Evolutionary conservation across 2,888 invertebrate species (phyloP), one percentile per base, ranked within the genome.

Genomic region (Melangyna quadrimaculata): DNA sequence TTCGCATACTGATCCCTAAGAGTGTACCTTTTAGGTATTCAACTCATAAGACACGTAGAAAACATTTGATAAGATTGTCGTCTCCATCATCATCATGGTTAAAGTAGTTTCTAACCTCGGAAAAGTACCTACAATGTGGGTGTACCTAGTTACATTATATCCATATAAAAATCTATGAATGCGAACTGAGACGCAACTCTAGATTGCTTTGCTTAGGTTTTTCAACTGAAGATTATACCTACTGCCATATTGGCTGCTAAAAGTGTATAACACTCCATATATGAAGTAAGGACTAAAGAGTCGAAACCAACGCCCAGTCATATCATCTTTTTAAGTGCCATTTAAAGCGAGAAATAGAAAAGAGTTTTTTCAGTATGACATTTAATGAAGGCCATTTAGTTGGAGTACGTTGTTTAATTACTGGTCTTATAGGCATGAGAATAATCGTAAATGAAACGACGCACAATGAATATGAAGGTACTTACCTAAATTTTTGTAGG

Each of bases 391-490:
- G 70, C 43, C 71, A 79, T 84, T 84, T 75, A 65, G 74, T 53
- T 75, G 57, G 74, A 84, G 83, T 84, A 79, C 74, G 74, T 79
- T 79, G 65, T 75, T 75, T 79, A 74, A 74, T 74, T 65, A 79
- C 63, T 59, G 57, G 22, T 69, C 72, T 78, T 29, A n/a, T n/a
- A 78, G 45, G 61, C 63, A 69, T 59, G 51, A 43, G 22, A 43
- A 22, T 51, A 40, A 70, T 17, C 63, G 70, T 40, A 10, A 10
- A n/a, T 27, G 3, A 43, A 43, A 9, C 8, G 43, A 43, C 27
- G 8, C 32, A 7, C 51, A 2, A 51, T 24, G 32, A 55, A n/a
- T 55, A 10, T 37, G 37, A 59, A 14, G 29, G 17, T 17, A 17
- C 29, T 4, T 55, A 17, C 9, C 17, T 29, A n/a, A n/a, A n/a